Evolutionary conservation across 2,113 vertebrate species (phyloP).

Genomic region (Corynorhinus townsendii): DNA sequence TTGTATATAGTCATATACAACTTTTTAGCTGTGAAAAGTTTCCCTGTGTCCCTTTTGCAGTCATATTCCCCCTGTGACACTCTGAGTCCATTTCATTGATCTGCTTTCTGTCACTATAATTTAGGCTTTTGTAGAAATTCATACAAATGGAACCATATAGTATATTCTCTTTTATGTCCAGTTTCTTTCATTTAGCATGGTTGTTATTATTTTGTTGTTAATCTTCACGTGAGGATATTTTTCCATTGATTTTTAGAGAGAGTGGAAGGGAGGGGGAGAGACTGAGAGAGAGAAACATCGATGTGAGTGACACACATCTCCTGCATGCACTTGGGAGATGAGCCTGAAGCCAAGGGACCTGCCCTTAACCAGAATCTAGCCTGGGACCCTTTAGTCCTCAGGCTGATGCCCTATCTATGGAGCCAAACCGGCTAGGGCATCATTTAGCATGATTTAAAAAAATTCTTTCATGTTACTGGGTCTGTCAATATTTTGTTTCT

Average conservation of each 20-base stretch:
- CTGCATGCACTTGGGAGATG: no score
- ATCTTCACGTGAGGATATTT: no score
- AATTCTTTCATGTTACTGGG: background rate
- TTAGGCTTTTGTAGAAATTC: constrained; percentile 7
- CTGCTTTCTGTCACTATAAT: background rate
- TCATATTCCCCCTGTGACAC: background rate
- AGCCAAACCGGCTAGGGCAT: background rate
- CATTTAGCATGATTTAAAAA: background rate
- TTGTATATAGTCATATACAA: background rate
- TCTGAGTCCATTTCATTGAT: background rate
- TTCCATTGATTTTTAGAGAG: no score
- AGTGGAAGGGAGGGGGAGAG: no score
- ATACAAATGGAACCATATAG: background rate
- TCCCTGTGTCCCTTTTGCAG: background rate
- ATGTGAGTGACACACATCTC: no score
- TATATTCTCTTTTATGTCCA: background rate
- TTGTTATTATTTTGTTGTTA: background rate
- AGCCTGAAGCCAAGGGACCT: no score
- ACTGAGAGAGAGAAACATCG: no score
- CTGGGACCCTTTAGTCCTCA: no score
- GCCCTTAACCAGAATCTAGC: no score
- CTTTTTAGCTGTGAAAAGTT: background rate
- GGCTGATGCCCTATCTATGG: no score
- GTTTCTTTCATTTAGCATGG: background rate
- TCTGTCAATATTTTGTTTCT: background rate